Base-by-base conservation (phyloP, 2,113 vertebrate genomes). In the Suncus etruscus region DNA sequence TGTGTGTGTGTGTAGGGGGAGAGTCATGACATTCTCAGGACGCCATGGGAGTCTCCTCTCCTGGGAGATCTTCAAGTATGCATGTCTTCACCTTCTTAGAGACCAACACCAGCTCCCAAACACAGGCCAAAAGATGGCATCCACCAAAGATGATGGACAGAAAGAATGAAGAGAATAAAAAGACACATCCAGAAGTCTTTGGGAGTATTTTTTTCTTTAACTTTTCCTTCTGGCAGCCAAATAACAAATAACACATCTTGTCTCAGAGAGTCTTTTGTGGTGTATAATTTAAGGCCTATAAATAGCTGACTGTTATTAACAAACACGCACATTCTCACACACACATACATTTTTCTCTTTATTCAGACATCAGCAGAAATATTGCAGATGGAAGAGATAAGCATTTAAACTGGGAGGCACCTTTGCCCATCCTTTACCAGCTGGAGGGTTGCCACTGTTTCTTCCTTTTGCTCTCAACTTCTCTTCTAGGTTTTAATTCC, bases 161-260 rank as follows among this genome's bases (percentile, higher is more conserved):
- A 81, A 50, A 86, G 1, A 77, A 79, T 48, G 65, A 72, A 22
- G 39, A 81, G 72, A 83, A 73, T 72, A 27, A 93, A 85, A 73
- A 81, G 70, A 58, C 51, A 85, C 78, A 87, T 83, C 69, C 14
- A 92, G 76, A 93, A 84, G 32, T 14, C 32, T 25, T 22, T 54
- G 4, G 18, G 20, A 27, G n/a, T 31, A n/a, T 45, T 90, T 72
- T 76, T 84, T 86, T 31, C 68, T 85, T 93, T 90, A 94, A 90
- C 93, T 89, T 97, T 97, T 97, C 92, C 87, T 96, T 95, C 88
- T 97, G 97, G 97, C 97, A 98, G 95, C 92, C 95, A 97, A 98
- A 98, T 97, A 98, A 97, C 95, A 97, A 98, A 98, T 97, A 98
- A 97, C 94, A 96, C 95, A 96, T 97, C 97, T 97, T 98, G 96